Conservation (phyloP, 1,140 invertebrate species). For the Cotesia typhae region DNA sequence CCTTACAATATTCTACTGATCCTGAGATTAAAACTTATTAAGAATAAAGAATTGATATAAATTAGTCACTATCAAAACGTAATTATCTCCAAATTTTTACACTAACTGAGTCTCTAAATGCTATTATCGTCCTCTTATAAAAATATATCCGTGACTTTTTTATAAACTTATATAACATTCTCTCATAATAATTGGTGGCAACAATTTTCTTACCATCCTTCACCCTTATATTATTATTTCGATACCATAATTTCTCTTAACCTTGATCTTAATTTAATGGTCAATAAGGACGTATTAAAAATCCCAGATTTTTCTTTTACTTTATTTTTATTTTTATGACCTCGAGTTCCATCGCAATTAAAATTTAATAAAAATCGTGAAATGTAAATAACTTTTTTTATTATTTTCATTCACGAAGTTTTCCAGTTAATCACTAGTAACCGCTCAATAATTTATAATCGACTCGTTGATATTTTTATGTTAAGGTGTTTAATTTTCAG, state of each 20-base stretch:
- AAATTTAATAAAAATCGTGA: not conserved
- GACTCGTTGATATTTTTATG: too few relatives aligned
- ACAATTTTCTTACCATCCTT: conserved; percentile 19
- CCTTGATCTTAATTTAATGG: conserved; percentile 39
- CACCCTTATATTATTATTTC: conserved; percentile 11
- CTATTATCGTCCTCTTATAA: too few relatives aligned
- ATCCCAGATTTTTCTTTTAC: conserved; percentile 7
- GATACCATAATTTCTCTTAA: not conserved
- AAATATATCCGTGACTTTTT: too few relatives aligned
- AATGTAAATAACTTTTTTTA: not conserved
- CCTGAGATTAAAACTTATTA: not conserved
- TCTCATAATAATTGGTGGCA: not conserved
- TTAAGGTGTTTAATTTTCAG: too few relatives aligned
- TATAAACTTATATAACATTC: too few relatives aligned
- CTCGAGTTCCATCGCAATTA: conserved; percentile 13
- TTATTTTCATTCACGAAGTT: too few relatives aligned
- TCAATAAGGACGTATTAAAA: conserved; percentile 4
- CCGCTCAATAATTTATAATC: too few relatives aligned
- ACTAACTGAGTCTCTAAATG: too few relatives aligned
- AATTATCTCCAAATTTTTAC: too few relatives aligned
- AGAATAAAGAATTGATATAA: not conserved
- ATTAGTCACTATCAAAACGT: too few relatives aligned
- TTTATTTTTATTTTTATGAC: conserved; percentile 24
- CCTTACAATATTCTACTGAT: not conserved
- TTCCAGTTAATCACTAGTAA: too few relatives aligned